A percentile compares a stretch with the other conserved stretches of the same genome.
These are phyloP conservation scores for Malacosoma neustria DNA, from an alignment of 2,888 invertebrate species.

Conservation along the genomic window DNA sequence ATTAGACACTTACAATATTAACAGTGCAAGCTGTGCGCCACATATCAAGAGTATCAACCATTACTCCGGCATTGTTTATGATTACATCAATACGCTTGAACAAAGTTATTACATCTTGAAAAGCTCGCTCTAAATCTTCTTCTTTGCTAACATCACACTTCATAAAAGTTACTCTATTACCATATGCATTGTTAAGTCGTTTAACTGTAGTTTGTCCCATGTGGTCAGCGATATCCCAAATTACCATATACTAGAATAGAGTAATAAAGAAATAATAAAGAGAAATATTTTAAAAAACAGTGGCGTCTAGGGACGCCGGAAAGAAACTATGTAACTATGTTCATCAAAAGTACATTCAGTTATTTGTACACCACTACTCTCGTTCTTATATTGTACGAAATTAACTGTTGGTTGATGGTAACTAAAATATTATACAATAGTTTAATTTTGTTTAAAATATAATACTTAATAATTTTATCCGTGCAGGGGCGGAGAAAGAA, in stretches of 20 bases:
- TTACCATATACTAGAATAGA: not conserved
- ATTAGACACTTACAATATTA: slow-evolving; percentile 13
- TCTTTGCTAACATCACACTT: slow-evolving; percentile 39
- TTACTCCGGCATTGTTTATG: slow-evolving; percentile 41
- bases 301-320: no score
- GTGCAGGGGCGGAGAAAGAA: no score
- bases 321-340: no score
- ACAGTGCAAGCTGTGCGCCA: slow-evolving; percentile 33
- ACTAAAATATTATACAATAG: no score
- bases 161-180: slow-evolving; percentile 25
- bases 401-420: no score
- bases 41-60: slow-evolving; percentile 25
- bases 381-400: no score
- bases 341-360: no score
- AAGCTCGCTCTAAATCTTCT: slow-evolving; percentile 21
- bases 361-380: no score
- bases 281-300: no score
- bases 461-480: no score
- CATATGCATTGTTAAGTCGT: slow-evolving; percentile 21
- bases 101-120: slow-evolving; percentile 21
- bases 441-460: no score
- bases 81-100: slow-evolving; percentile 32
- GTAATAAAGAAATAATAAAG: no score
- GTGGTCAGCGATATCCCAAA: slow-evolving; percentile 6
- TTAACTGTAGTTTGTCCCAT: slow-evolving; percentile 21